Conservation (phyloP, 2,113 vertebrate species). For the Stegastes partitus region DNA sequence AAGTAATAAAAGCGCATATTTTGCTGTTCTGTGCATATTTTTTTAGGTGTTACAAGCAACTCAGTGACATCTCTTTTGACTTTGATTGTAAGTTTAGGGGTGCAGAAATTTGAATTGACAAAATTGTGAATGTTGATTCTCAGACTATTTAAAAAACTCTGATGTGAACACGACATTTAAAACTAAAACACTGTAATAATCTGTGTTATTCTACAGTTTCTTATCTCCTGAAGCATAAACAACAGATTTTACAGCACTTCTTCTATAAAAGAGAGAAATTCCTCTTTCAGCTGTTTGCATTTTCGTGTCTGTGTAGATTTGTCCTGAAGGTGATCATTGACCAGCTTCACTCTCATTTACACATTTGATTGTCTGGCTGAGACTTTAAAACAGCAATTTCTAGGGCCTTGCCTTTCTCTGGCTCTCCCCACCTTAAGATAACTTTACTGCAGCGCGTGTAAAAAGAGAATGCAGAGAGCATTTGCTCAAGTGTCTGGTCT, state of each 20-base stretch:
- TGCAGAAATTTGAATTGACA: not conserved
- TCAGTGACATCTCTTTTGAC: not conserved
- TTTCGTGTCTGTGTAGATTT: constrained; percentile 47
- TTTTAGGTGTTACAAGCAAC: no score
- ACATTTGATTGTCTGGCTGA: constrained; percentile 73
- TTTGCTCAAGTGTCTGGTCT: constrained; percentile 82
- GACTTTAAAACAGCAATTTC: constrained; percentile 67
- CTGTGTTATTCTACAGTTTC: not conserved
- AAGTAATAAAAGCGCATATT: not conserved
- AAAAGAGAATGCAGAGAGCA: constrained; percentile 75
- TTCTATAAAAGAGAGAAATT: constrained; percentile 1
- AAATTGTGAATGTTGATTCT: no score
- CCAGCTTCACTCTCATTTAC: constrained; percentile 69
- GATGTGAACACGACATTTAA: not conserved
- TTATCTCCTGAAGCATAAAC: not conserved
- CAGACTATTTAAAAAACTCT: not conserved
- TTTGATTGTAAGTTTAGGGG: not conserved
- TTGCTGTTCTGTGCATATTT: not conserved
- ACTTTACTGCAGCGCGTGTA: constrained; percentile 51
- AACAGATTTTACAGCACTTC: not conserved
- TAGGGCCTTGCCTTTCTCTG: constrained; percentile 27
- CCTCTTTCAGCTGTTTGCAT: constrained; percentile 8
- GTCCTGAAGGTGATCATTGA: constrained; percentile 72
- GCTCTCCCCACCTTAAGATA: constrained; percentile 54
- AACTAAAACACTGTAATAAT: not conserved